phyloP scores from a whole-genome alignment of 2,113 vertebrate species.

The Gambusia affinis region DNA sequence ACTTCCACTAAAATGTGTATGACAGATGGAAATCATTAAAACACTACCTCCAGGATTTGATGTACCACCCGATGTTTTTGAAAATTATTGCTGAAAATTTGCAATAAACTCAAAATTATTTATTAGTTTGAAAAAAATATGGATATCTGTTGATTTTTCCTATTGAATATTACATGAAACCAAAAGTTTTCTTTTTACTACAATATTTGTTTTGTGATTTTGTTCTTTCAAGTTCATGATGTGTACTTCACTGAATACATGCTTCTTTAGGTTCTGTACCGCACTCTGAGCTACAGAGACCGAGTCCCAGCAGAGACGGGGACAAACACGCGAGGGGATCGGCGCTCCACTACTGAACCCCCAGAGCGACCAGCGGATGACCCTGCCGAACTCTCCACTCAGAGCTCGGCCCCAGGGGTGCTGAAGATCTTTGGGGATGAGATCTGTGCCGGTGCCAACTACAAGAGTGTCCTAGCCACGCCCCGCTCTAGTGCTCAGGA shows the following conservation, averaged over 20 bases:
- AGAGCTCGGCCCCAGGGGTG: conserved; percentile 91
- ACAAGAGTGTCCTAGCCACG: conserved; percentile 95
- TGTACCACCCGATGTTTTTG: too few species aligned
- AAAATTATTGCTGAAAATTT: too few species aligned
- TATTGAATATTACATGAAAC: not conserved
- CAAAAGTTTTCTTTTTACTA: not conserved
- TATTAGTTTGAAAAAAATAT: too few species aligned
- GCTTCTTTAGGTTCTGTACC: conserved; percentile 82
- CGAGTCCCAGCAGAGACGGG: conserved; percentile 70
- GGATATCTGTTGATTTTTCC: too few species aligned
- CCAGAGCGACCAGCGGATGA: conserved; percentile 81
- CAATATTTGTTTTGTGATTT: not conserved
- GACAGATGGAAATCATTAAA: too few species aligned
- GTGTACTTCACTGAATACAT: not conserved
- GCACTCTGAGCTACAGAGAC: conserved; percentile 92
- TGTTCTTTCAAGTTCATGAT: too few species aligned
- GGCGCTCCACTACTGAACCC: conserved; percentile 75
- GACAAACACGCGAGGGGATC: conserved; percentile 70
- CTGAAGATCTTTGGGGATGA: conserved; percentile 95
- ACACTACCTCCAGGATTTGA: too few species aligned
- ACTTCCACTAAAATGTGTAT: too few species aligned
- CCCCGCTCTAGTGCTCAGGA: conserved; percentile 88
- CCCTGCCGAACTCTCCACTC: conserved; percentile 92
- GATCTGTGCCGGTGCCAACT: conserved; percentile 91
- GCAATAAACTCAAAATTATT: too few species aligned